These are phyloP conservation scores for Drosophila arizonae DNA, from an alignment of 1,140 invertebrate genomes.

Conservation along the genomic window DNA sequence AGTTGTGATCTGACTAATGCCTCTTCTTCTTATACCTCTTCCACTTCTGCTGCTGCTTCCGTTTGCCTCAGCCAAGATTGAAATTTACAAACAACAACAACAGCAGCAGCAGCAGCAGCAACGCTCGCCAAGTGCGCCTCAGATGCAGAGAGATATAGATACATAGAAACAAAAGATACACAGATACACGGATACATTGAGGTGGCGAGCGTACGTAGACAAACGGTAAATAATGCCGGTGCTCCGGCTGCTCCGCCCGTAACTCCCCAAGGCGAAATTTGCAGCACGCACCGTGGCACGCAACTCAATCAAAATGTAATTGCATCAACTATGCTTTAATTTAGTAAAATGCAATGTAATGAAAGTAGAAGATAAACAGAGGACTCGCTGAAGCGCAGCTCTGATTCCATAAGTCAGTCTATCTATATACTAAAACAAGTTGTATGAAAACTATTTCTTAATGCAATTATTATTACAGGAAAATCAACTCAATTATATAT, in stretches of 20 bases:
- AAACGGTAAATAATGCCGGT: constrained; percentile 79
- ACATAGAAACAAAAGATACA: constrained; percentile 32
- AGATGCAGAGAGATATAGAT: constrained; percentile 1
- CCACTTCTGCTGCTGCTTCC: constrained; percentile 48
- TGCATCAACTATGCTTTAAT: not conserved
- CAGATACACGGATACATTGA: constrained; percentile 19
- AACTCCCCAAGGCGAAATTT: constrained; percentile 33
- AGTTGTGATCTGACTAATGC: constrained; percentile 53
- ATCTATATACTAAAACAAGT: no score
- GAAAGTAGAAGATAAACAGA: not conserved
- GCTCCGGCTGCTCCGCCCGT: constrained; percentile 25
- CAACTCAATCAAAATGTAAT: not conserved
- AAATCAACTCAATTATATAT: no score
- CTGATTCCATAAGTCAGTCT: no score
- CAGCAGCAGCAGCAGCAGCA: constrained; percentile 19
- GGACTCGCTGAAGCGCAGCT: not conserved
- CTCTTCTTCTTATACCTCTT: constrained; percentile 16
- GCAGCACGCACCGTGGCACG: constrained; percentile 33
- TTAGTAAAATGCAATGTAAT: not conserved
- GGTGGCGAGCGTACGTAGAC: constrained; percentile 31
- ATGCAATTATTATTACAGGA: no score
- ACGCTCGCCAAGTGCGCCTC: constrained; percentile 27
- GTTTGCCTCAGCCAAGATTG: constrained; percentile 55
- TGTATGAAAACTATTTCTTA: no score
- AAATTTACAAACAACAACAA: constrained; percentile 61